Percentiles rank a stretch among this genome's conserved stretches.
Evolutionary conservation across 1,140 invertebrate species (phyloP).

Genomic region (Papilio machaon): DNA sequence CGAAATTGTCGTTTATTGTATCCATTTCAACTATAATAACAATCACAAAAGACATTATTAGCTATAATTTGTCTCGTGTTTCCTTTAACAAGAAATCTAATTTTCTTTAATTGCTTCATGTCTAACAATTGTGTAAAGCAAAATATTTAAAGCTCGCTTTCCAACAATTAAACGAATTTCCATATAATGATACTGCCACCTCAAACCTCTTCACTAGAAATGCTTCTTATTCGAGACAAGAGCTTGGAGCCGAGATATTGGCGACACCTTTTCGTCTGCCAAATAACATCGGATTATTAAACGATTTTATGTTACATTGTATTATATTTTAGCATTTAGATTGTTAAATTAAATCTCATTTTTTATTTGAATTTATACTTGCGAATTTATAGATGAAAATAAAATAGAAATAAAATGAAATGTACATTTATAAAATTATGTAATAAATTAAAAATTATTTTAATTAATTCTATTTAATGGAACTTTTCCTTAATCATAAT

Average conservation of each 20-base stretch:
- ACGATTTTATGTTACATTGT: neutral
- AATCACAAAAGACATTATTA: conserved; percentile 15
- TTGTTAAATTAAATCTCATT: neutral
- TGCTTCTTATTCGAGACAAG: neutral
- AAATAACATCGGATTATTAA: neutral
- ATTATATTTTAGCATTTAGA: neutral
- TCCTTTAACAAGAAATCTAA: conserved; percentile 14
- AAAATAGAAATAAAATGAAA: too few relatives aligned
- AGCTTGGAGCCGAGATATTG: neutral
- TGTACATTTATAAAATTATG: too few relatives aligned
- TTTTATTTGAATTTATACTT: neutral
- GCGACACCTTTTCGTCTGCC: neutral
- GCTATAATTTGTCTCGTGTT: neutral
- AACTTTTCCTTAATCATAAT: too few relatives aligned
- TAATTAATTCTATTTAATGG: too few relatives aligned
- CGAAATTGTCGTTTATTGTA: neutral
- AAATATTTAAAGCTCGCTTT: neutral
- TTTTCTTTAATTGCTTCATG: conserved; percentile 1
- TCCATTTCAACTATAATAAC: neutral
- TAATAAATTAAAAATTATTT: too few relatives aligned
- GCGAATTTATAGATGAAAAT: too few relatives aligned
- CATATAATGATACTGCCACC: neutral
- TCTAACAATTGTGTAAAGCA: neutral
- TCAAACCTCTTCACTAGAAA: neutral
- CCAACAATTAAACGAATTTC: neutral